Conservation (phyloP, 1,140 invertebrate species). For the Amyelois transitella region DNA sequence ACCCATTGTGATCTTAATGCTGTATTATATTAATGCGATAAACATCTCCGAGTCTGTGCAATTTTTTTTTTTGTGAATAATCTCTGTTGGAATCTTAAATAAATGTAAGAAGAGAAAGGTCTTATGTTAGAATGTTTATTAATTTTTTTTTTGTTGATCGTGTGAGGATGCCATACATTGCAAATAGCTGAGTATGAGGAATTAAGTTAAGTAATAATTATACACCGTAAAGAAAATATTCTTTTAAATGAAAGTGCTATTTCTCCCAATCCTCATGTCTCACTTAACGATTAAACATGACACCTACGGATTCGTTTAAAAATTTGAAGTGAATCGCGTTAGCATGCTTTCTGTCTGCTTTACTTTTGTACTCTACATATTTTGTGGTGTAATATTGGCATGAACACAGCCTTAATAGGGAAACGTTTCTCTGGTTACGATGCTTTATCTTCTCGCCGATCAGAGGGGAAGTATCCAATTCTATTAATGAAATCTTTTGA, state of each 20-base stretch:
- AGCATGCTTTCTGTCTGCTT: too few species aligned
- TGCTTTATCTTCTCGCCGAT: conserved; percentile 44
- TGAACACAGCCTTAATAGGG: conserved; percentile 31
- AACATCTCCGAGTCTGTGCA: conserved; percentile 58
- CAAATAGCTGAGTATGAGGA: too few species aligned
- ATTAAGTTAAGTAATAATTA: too few species aligned
- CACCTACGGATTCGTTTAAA: too few species aligned
- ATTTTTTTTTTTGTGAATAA: conserved; percentile 50
- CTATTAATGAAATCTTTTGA: conserved; percentile 42
- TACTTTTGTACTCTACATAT: background rate
- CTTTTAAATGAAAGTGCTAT: too few species aligned
- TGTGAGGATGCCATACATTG: too few species aligned
- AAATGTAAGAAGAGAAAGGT: background rate
- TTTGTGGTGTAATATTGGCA: conserved; percentile 42
- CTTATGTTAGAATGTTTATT: too few species aligned
- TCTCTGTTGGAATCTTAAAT: conserved; percentile 18
- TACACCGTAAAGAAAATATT: too few species aligned
- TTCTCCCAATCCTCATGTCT: too few species aligned
- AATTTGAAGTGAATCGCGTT: too few species aligned
- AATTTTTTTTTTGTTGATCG: too few species aligned
- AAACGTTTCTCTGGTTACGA: conserved; percentile 47
- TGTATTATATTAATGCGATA: conserved; percentile 73
- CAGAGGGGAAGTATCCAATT: conserved; percentile 47
- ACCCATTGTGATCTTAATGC: conserved; percentile 70
- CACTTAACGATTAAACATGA: too few species aligned